Base-by-base conservation (phyloP, 2,888 invertebrate genomes). In the Phyto melanocephala region DNA sequence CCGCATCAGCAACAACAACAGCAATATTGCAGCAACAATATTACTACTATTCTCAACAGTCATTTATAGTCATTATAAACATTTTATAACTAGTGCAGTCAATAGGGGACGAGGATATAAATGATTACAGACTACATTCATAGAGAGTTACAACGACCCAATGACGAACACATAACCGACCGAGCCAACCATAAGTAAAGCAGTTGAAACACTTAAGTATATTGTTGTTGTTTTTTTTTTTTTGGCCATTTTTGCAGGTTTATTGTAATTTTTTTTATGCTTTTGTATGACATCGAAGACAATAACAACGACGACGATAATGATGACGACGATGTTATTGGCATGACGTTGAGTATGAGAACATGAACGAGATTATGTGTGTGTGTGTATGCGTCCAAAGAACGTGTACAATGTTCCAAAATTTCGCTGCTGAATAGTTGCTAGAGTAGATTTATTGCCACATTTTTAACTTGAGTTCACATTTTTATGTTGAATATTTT, bases 401-500 rank as follows among this genome's bases (percentile, higher is more conserved):
- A 60, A 60, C 47, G 28, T 63, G 42, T 42, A 50, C 45, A 52
- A n/a, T n/a, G n/a, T 63, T 74, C 52, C n/a, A 17, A 72, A 52
- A 52, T 74, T 63, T 37, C 37, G 40, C 24, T 22, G 40, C 62
- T 58, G 65, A 52, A 40, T 37, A 20, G 22, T 63, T 63, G 24
- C 45, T n/a, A 58, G 13, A 37, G 20, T 45, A 88, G 87, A 88
- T 89, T 89, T 89, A 89, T 88, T 88, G 87, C 87, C 87, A 87
- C 86, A 87, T 76, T 71, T 80, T 71, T 65, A 67, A 63, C 70
- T 80, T 65, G 35, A 76, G 50, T 70, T 63, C 58, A 58, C 56
- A 71, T 65, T 76, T 80, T 52, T 47, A 45, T 71, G 50, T 33
- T 50, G 28, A 47, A 78, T 63, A 40, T 11, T 15, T 17, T 22